Evolutionary conservation across 2,888 invertebrate species (phyloP).

Genomic region (Himalopsyche anomala): DNA sequence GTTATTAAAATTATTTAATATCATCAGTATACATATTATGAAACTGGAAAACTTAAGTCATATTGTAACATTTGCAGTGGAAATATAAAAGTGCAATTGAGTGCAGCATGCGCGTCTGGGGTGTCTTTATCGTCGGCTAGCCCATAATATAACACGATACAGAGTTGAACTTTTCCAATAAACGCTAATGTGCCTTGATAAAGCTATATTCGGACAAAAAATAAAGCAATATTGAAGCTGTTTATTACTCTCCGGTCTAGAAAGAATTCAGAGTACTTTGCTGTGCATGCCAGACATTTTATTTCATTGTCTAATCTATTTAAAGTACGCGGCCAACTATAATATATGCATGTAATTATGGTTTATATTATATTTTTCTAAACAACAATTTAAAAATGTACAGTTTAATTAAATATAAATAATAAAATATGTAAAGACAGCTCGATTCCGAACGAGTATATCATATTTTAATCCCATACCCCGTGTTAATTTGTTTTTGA

Average conservation of each 20-base stretch:
- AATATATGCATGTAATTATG: too few species aligned
- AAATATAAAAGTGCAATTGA: slow-evolving; percentile 26
- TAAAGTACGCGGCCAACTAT: background rate
- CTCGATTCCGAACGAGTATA: too few species aligned
- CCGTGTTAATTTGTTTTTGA: too few species aligned
- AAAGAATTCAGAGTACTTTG: background rate
- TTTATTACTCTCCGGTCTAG: slow-evolving; percentile 1
- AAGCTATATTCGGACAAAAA: slow-evolving; percentile 19
- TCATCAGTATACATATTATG: background rate
- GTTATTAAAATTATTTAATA: too few species aligned
- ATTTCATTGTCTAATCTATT: background rate
- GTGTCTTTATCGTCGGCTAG: slow-evolving; percentile 16
- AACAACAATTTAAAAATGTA: too few species aligned
- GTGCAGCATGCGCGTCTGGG: slow-evolving; percentile 22
- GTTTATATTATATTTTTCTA: too few species aligned
- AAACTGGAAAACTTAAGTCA: background rate
- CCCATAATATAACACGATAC: slow-evolving; percentile 10
- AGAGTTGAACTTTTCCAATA: slow-evolving; percentile 16
- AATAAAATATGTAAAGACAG: too few species aligned
- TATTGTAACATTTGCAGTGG: slow-evolving; percentile 7
- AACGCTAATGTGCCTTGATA: slow-evolving; percentile 30
- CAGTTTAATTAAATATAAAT: too few species aligned
- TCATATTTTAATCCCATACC: too few species aligned
- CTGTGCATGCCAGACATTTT: background rate
- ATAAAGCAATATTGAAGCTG: slow-evolving; percentile 9